These are phyloP conservation scores for Meghimatium bilineatum DNA, from an alignment of 2,888 invertebrate species.

Conservation along the genomic window DNA sequence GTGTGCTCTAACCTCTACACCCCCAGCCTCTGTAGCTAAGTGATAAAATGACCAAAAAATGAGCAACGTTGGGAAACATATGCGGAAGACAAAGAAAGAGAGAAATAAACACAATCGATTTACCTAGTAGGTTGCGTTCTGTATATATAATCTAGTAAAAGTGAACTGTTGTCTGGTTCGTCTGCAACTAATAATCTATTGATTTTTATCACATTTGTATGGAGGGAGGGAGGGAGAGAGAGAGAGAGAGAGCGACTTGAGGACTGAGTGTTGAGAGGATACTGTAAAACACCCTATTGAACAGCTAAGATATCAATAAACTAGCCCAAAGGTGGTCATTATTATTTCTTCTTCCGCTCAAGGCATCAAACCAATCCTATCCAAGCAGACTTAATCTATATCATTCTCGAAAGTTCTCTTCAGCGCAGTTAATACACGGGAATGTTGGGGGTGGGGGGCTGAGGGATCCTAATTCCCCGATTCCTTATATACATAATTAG, in stretches of 20 bases:
- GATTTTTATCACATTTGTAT: neutral
- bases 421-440: too few relatives aligned
- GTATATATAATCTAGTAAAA: neutral
- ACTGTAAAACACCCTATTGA: neutral
- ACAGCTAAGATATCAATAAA: neutral
- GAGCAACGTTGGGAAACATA: neutral
- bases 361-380: too few relatives aligned
- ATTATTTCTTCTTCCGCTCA: too few relatives aligned
- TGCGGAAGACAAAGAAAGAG: neutral
- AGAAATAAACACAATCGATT: neutral
- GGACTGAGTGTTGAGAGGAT: neutral
- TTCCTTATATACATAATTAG: too few relatives aligned
- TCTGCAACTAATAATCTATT: constrained; percentile 12
- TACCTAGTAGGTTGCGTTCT: neutral
- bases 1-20: too few relatives aligned
- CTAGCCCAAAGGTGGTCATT: too few relatives aligned
- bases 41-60: neutral
- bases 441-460: too few relatives aligned
- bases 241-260: neutral
- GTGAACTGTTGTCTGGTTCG: neutral
- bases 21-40: too few relatives aligned
- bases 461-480: too few relatives aligned
- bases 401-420: too few relatives aligned
- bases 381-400: too few relatives aligned
- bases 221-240: neutral